Conservation (phyloP, 2,797 vertebrate species). For the Aulostomus chinensis region DNA sequence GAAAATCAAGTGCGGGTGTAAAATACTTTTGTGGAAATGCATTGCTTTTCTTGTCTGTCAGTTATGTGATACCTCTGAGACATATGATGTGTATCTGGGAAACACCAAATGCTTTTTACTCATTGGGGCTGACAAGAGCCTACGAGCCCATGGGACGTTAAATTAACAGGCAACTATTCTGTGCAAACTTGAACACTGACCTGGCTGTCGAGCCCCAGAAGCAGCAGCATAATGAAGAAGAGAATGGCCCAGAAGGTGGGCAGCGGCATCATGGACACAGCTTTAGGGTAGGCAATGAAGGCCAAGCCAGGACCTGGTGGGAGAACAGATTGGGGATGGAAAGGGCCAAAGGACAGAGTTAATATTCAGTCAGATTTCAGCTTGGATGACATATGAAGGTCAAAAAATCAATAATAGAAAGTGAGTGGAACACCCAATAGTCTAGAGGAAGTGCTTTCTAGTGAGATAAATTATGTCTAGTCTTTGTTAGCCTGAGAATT, state of each 20-base stretch:
- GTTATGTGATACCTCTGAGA: no score
- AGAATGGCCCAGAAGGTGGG: conserved; percentile 98
- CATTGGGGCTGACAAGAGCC: no score
- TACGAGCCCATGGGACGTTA: no score
- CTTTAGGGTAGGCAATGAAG: conserved; percentile 99
- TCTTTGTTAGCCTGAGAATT: no score
- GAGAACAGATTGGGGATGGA: conserved; percentile 64
- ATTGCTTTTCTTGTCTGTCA: no score
- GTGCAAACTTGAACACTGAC: conserved; percentile 69
- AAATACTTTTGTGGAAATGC: conserved; percentile 45
- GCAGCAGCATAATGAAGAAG: conserved; percentile 99
- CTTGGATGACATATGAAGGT: conserved; percentile 44
- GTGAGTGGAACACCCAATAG: conserved; percentile 4
- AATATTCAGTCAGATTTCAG: conserved; percentile 58
- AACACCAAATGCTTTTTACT: conserved; percentile 49
- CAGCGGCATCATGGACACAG: conserved; percentile 98
- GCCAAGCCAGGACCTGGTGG: conserved; percentile 94
- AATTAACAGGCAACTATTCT: no score
- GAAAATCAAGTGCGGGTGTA: conserved; percentile 12
- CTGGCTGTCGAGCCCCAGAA: conserved; percentile 99
- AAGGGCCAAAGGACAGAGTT: conserved; percentile 56
- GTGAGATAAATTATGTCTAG: no score
- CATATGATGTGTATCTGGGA: no score
- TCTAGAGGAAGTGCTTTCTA: conserved; percentile 10
- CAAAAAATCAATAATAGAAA: conserved; percentile 16